Evolutionary conservation across 1,140 invertebrate genomes (phyloP).

Genomic region (Drosophila subpulchrella): DNA sequence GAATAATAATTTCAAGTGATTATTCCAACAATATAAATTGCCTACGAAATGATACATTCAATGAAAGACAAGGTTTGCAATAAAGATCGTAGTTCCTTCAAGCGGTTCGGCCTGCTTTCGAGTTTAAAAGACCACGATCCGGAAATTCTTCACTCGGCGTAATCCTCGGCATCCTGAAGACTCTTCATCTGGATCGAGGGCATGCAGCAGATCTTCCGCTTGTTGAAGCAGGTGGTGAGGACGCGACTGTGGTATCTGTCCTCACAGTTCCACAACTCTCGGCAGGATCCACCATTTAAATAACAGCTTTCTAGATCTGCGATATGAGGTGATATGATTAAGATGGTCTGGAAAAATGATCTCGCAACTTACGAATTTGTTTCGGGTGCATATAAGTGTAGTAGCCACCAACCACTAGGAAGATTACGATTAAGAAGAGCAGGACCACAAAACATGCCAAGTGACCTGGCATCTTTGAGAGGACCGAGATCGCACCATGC

Average conservation of each 20-base stretch:
- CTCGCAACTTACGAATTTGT: background rate
- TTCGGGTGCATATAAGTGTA: constrained; percentile 18
- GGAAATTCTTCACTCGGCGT: background rate
- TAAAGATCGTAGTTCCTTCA: background rate
- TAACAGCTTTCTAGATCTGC: constrained; percentile 34
- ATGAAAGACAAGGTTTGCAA: background rate
- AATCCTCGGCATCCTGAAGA: background rate
- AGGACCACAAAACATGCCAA: constrained; percentile 13
- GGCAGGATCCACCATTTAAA: constrained; percentile 13
- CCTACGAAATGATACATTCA: constrained; percentile 6
- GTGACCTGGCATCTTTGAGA: constrained; percentile 5
- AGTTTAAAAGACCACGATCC: background rate
- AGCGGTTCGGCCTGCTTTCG: background rate
- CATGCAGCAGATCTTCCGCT: constrained; percentile 49
- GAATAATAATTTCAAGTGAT: background rate
- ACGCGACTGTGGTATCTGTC: background rate
- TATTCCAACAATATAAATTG: background rate
- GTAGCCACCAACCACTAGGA: constrained; percentile 7
- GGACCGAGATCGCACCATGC: background rate
- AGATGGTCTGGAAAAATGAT: background rate
- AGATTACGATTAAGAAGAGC: background rate
- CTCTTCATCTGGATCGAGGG: background rate
- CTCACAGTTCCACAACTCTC: constrained; percentile 17
- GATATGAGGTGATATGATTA: background rate
- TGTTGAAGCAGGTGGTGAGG: constrained; percentile 30